These are phyloP conservation scores for Parascotia fuliginaria DNA, from an alignment of 2,888 invertebrate genomes.

Conservation along the genomic window DNA sequence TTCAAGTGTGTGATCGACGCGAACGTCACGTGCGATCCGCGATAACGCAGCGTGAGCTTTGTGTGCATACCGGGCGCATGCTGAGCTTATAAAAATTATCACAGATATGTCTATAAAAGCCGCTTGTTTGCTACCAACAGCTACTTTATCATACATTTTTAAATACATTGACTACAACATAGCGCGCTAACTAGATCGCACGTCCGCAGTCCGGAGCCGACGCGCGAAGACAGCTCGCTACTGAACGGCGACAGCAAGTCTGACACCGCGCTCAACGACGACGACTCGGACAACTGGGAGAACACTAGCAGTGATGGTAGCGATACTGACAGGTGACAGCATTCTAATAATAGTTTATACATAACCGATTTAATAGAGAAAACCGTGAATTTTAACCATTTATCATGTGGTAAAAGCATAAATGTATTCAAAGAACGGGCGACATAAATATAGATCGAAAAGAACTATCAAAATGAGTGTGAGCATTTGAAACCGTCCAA, in stretches of 20 bases:
- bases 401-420: too few species aligned
- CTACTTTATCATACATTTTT: slow-evolving; percentile 10
- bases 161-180: slow-evolving; percentile 18
- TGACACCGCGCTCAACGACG: slow-evolving; percentile 63
- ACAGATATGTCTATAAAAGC: neutral
- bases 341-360: neutral
- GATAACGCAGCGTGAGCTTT: too few species aligned
- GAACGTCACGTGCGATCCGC: too few species aligned
- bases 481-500: too few species aligned
- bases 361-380: too few species aligned
- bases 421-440: too few species aligned
- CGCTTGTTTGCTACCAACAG: neutral
- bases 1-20: too few species aligned
- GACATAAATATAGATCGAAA: too few species aligned
- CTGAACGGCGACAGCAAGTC: slow-evolving; percentile 76
- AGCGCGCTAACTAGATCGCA: slow-evolving; percentile 35
- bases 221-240: slow-evolving; percentile 64
- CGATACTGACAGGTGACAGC: slow-evolving; percentile 78
- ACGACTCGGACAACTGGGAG: slow-evolving; percentile 84
- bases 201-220: slow-evolving; percentile 74
- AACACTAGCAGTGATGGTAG: slow-evolving; percentile 83
- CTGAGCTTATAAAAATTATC: too few species aligned
- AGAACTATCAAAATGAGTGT: too few species aligned
- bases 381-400: too few species aligned
- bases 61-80: too few species aligned